phyloP scores from a whole-genome alignment of 2,888 invertebrate species.

The Psococerastis gibbosa region DNA sequence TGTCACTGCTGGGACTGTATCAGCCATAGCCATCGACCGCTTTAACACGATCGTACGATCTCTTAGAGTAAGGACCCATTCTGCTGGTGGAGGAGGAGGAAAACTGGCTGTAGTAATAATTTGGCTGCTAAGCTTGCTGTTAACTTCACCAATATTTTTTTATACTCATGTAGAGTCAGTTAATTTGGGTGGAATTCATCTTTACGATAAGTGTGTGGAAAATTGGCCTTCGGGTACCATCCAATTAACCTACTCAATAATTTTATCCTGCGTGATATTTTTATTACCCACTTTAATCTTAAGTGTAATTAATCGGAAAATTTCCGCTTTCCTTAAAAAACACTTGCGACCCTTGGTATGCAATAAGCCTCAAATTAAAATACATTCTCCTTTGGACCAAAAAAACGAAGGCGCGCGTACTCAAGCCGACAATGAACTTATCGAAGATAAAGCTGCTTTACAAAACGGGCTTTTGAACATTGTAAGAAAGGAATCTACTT shows the following conservation, averaged over 20 bases:
- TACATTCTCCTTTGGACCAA: slow-evolving; percentile 1
- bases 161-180: slow-evolving; percentile 24
- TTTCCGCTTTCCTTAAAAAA: slow-evolving; percentile 25
- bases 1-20: slow-evolving; percentile 36
- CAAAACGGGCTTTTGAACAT: slow-evolving; percentile 6
- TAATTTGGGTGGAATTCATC: slow-evolving; percentile 19
- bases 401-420: neutral
- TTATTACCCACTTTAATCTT: slow-evolving; percentile 29
- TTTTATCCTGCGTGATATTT: slow-evolving; percentile 29
- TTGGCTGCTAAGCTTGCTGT: slow-evolving; percentile 28
- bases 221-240: slow-evolving; percentile 22
- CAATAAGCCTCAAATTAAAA: slow-evolving; percentile 5
- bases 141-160: slow-evolving; percentile 28
- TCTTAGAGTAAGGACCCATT: slow-evolving; percentile 17
- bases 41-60: slow-evolving; percentile 27
- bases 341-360: slow-evolving; percentile 20
- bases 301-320: slow-evolving; percentile 28
- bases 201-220: slow-evolving; percentile 24
- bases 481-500: neutral
- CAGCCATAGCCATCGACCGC: slow-evolving; percentile 30
- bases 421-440: neutral
- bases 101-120: slow-evolving; percentile 24
- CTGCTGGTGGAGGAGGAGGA: slow-evolving; percentile 12
- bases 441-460: slow-evolving; percentile 1
- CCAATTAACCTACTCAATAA: slow-evolving; percentile 26